phyloP scores from a whole-genome alignment of 2,113 vertebrate species.

The Festucalex cinctus region DNA sequence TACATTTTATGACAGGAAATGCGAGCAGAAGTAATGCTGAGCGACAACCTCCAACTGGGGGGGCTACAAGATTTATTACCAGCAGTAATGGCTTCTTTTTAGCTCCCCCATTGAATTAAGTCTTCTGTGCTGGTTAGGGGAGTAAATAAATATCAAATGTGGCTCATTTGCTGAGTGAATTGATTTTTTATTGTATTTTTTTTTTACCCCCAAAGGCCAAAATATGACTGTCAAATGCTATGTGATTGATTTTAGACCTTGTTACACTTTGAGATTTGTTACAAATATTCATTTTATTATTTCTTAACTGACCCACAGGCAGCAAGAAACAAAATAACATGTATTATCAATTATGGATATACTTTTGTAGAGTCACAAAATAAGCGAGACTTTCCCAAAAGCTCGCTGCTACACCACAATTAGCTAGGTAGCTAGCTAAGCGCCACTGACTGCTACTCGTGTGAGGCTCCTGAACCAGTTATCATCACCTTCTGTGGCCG shows the following conservation, averaged over 20 bases:
- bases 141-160: constrained; percentile 46
- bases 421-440: too few relatives aligned
- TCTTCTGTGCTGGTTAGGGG: constrained; percentile 23
- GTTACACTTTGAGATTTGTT: background rate
- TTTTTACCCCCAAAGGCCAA: background rate
- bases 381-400: too few relatives aligned
- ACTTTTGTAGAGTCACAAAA: background rate
- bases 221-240: background rate
- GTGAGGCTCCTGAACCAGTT: too few relatives aligned
- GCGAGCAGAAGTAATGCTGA: constrained; percentile 44
- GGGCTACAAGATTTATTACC: constrained; percentile 35
- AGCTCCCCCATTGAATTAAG: constrained; percentile 30
- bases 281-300: background rate
- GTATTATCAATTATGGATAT: background rate
- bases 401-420: too few relatives aligned
- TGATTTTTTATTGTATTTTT: background rate
- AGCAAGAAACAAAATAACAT: background rate
- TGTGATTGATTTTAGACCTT: background rate
- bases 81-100: constrained; percentile 50
- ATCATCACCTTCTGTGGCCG: too few relatives aligned
- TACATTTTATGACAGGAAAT: constrained; percentile 48
- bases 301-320: background rate
- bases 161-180: constrained; percentile 34
- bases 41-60: constrained; percentile 27
- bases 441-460: too few relatives aligned